Base-by-base conservation (phyloP, 2,113 vertebrate genomes). In the Rhinoptilus africanus region DNA sequence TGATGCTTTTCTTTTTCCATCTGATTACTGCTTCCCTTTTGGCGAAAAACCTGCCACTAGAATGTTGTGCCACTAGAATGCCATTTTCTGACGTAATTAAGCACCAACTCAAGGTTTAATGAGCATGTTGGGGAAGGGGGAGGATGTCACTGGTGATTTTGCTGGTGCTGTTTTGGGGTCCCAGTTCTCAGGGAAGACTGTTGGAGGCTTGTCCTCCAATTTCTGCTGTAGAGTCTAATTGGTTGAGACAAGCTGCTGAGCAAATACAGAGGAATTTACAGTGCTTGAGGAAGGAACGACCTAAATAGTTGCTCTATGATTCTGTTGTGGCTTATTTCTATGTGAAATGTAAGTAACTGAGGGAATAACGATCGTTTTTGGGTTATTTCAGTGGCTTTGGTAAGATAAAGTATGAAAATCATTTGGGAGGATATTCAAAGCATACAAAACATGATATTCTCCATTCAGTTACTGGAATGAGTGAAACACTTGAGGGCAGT, bases 191-290 rank as follows among this genome's bases (percentile, higher is more conserved):
- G 77, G 43, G 59, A n/a, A 60, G 69, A 20, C 48, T 56, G 34
- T 64, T 71, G 74, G 13, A 74, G 45, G 32, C 50, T 74, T 14
- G 12, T 54, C 51, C 57, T 75, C 48, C 41, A 6, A 0, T 56
- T 74, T 35, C 67, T 89, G 69, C 74, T 30, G 41, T 30, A 20
- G 71, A 87, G 5, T 63, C 89, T 96, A 91, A 96, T 96, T 37
- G 19, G 37, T n/a, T 72, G 66, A 59, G 95, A 95, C 92, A 93
- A 74, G 75, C 74, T 94, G 92, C 69, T 96, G 96, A 94, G 86
- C 96, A 96, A 96, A 90, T 3, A 92, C 93, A 95, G 91, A 96
- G 66, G 27, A 75, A 69, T 83, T 91, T 32, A 47, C 48, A 79
- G 92, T 24, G 62, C 74, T 82, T 4, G 22, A 72, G 66, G 53